Conservation (phyloP, 37 sponge, comb jelly and placozoan species). For the Beroe forskalii region DNA sequence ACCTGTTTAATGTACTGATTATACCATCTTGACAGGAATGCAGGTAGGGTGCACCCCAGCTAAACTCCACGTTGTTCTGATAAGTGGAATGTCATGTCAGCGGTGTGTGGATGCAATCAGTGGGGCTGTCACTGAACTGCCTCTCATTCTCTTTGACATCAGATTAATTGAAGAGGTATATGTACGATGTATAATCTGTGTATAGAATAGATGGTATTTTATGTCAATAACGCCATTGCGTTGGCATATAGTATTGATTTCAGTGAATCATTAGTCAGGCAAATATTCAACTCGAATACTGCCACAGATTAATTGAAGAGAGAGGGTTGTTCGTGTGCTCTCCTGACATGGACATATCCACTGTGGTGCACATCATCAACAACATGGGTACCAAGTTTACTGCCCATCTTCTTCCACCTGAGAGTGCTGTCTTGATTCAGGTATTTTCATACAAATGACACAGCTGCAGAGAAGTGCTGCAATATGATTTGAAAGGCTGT, state of each 20-base stretch:
- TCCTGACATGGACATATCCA: background rate
- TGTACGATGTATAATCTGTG: too few relatives aligned
- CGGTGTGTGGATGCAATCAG: slow-evolving; percentile 28
- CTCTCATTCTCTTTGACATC: background rate
- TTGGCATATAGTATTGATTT: too few relatives aligned
- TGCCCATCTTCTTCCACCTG: background rate
- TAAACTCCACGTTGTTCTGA: slow-evolving; percentile 8
- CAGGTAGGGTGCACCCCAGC: background rate
- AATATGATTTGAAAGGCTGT: too few relatives aligned
- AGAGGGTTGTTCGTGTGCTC: slow-evolving; percentile 46
- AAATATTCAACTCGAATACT: too few relatives aligned
- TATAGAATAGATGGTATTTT: too few relatives aligned
- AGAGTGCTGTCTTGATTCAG: background rate
- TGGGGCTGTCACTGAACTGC: background rate
- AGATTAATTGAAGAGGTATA: background rate
- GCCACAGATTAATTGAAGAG: slow-evolving; percentile 30
- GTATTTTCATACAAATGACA: too few relatives aligned
- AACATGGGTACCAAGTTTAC: slow-evolving; percentile 64
- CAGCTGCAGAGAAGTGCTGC: too few relatives aligned
- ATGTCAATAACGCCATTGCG: too few relatives aligned
- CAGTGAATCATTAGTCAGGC: too few relatives aligned
- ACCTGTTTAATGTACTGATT: slow-evolving; percentile 8
- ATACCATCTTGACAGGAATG: slow-evolving; percentile 48
- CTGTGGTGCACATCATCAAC: slow-evolving; percentile 23
- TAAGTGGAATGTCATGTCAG: slow-evolving; percentile 56